A percentile compares a stretch with the other conserved stretches of the same genome.
Evolutionary conservation across 2,888 invertebrate species (phyloP).

Genomic region (Capitulum mitella): DNA sequence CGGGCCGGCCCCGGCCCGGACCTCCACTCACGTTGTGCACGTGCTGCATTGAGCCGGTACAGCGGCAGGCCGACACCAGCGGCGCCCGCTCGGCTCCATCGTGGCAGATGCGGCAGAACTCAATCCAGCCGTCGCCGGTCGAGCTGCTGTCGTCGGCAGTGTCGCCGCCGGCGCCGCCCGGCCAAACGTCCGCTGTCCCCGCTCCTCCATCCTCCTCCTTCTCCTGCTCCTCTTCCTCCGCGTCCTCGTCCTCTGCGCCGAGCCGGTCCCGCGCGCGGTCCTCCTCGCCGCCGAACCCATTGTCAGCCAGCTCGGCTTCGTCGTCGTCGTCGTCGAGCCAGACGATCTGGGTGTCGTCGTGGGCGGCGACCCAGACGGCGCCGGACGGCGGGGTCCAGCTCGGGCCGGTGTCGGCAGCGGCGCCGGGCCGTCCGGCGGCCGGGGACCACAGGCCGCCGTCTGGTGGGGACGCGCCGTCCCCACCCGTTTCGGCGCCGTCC

Average conservation of each 20-base stretch:
- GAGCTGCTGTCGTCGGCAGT: not conserved
- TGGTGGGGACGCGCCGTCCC: not conserved
- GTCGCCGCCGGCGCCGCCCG: not conserved
- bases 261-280: not conserved
- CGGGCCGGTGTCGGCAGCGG: too few species aligned
- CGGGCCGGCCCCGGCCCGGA: too few species aligned
- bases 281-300: not conserved
- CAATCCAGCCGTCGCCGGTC: not conserved
- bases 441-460: not conserved
- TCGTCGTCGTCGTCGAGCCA: too few species aligned
- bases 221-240: too few species aligned
- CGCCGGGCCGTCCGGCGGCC: not conserved
- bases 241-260: not conserved
- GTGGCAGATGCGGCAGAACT: slow-evolving; percentile 46
- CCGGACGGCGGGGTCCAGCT: too few species aligned
- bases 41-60: slow-evolving; percentile 62
- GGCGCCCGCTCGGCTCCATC: slow-evolving; percentile 44
- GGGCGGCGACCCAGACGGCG: too few species aligned
- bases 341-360: too few species aligned
- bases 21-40: slow-evolving; percentile 50
- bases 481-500: too few species aligned
- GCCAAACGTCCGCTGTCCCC: not conserved
- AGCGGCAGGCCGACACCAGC: slow-evolving; percentile 51
- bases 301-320: too few species aligned
- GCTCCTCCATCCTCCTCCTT: too few species aligned